Percentiles rank a stretch among this genome's conserved stretches.
These are phyloP conservation scores for Peromyscus eremicus DNA, from an alignment of 2,797 vertebrate species.

Conservation along the genomic window DNA sequence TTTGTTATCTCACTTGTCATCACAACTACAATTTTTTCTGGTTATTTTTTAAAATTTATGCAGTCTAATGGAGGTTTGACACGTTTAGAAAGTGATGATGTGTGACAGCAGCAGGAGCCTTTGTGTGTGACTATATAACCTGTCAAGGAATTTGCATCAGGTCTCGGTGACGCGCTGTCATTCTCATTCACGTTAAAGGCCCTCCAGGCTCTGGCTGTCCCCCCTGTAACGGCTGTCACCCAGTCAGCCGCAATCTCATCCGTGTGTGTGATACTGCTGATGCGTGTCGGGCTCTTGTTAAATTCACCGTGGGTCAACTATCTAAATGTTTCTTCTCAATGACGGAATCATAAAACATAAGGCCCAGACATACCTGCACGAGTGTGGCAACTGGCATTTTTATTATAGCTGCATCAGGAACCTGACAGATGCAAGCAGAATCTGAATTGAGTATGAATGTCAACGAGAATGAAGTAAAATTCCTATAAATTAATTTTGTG, in stretches of 20 bases:
- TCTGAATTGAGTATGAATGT: slow-evolving; percentile 2
- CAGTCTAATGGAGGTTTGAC: slow-evolving; percentile 49
- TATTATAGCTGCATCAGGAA: neutral
- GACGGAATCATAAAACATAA: slow-evolving; percentile 72
- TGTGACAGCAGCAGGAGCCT: slow-evolving; percentile 83
- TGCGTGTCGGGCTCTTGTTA: slow-evolving; percentile 80
- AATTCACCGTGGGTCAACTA: slow-evolving; percentile 74
- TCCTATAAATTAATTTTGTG: slow-evolving; percentile 23
- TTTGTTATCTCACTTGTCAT: slow-evolving; percentile 56
- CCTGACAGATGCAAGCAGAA: neutral
- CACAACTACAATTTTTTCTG: slow-evolving; percentile 72
- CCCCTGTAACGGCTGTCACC: slow-evolving; percentile 71
- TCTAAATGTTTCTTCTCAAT: slow-evolving; percentile 68
- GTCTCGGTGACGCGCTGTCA: slow-evolving; percentile 82
- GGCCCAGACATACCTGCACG: slow-evolving; percentile 48
- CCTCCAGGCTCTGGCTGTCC: slow-evolving; percentile 57
- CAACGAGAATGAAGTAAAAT: slow-evolving; percentile 22
- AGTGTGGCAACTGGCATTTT: neutral
- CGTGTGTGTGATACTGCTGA: slow-evolving; percentile 66
- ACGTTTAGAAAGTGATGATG: slow-evolving; percentile 65
- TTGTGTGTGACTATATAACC: slow-evolving; percentile 82
- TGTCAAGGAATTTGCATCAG: slow-evolving; percentile 79
- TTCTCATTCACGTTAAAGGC: slow-evolving; percentile 78
- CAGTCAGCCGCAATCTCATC: slow-evolving; percentile 69
- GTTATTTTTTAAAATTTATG: neutral